Evolutionary conservation across 2,113 vertebrate genomes (phyloP).

Genomic region (Oncorhynchus masou): DNA sequence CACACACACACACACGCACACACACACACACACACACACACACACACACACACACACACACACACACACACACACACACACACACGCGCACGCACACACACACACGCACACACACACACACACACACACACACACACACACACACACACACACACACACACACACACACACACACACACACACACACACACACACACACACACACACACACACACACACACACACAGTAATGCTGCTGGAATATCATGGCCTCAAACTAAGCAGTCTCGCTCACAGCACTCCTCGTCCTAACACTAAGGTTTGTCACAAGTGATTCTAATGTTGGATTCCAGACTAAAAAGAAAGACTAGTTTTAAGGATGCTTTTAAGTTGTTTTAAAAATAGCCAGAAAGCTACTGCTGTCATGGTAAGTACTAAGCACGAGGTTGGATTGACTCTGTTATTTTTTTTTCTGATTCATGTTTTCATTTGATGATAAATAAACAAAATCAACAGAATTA

Average conservation of each 20-base stretch:
- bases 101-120: too few relatives aligned
- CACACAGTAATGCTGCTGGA: too few relatives aligned
- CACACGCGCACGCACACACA: too few relatives aligned
- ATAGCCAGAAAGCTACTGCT: background rate
- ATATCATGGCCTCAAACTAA: background rate
- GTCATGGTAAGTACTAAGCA: background rate
- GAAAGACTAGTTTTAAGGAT: constrained; percentile 25
- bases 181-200: too few relatives aligned
- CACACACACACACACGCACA: too few relatives aligned
- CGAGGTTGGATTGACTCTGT: constrained; percentile 1
- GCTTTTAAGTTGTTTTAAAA: constrained; percentile 15
- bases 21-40: too few relatives aligned
- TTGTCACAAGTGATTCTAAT: constrained; percentile 7
- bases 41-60: too few relatives aligned
- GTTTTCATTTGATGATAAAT: background rate
- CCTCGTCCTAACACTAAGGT: background rate
- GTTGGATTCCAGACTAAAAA: background rate
- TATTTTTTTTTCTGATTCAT: background rate
- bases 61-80: too few relatives aligned
- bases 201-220: too few relatives aligned
- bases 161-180: too few relatives aligned
- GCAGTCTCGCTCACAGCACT: background rate
- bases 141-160: too few relatives aligned
- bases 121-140: too few relatives aligned
- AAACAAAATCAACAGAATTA: background rate